These are phyloP conservation scores for Eulemur albifrons DNA, from an alignment of 2,797 vertebrate species.

Conservation along the genomic window DNA sequence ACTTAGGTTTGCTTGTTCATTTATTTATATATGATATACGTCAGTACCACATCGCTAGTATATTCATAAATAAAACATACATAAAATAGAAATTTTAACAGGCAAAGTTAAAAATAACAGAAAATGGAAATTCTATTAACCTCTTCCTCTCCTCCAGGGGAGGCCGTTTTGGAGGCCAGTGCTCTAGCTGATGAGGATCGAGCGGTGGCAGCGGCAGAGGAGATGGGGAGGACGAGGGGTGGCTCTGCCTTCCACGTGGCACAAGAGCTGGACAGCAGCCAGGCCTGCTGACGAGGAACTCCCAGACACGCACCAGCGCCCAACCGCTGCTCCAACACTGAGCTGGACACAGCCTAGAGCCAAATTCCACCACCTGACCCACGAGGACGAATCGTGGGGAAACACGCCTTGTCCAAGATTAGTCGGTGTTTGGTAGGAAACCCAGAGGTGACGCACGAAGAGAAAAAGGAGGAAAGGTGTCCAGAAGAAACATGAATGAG, in stretches of 20 bases:
- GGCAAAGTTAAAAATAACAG: neutral
- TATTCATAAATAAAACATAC: neutral
- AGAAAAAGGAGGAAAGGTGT: neutral
- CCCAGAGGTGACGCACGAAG: neutral
- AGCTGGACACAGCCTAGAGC: neutral
- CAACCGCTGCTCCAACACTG: neutral
- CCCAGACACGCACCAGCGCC: fast-evolving
- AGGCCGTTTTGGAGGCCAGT: neutral
- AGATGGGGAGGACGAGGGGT: neutral
- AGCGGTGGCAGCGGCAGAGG: neutral
- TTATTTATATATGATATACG: neutral
- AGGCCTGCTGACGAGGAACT: neutral
- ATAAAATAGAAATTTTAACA: neutral
- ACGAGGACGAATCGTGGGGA: neutral
- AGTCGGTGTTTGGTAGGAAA: neutral
- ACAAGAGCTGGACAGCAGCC: neutral
- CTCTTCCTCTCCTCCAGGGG: neutral
- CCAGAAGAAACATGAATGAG: neutral
- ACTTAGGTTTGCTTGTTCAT: neutral
- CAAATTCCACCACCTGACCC: neutral
- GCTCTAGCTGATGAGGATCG: neutral
- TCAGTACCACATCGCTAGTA: neutral
- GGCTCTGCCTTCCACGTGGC: neutral
- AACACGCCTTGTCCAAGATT: neutral
- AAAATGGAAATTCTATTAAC: neutral